Base-by-base conservation (phyloP, 2,888 invertebrate species). In the Parnassius apollo region DNA sequence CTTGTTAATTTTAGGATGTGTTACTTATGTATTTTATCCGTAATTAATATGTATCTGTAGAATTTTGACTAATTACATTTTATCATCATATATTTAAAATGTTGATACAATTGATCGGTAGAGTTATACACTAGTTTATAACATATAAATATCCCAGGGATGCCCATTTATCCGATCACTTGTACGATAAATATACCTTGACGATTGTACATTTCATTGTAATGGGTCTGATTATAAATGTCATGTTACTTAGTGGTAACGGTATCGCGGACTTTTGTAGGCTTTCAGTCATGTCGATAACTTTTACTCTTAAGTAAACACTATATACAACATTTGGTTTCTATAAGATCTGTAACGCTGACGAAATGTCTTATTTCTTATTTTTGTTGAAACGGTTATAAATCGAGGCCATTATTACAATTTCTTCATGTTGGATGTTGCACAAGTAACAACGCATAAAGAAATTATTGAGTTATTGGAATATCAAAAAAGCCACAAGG, bases 191-290 rank as follows among this genome's bases (percentile, higher is more conserved):
- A 66, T 73, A 75, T 74, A 77, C 71, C 74, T 75, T 71, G 68
- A 70, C 69, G 76, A 86, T 88, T 88, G 88, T 88, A 88, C 90
- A 86, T 91, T 91, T 90, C 90, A 90, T 86, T 86, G 88, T 87
- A 85, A 78, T 82, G 89, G 90, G 89, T 88, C 88, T 75, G 77
- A 75, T 69, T 70, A 70, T 65, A 69, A 66, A 57, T 48, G 46
- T 49, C 59, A 53, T 55, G 64, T 66, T 65, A 66, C 66, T 65
- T 64, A 66, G 64, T 56, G 55, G 66, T 66, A 65, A 66, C 55
- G 53, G 65, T 64, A 42, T 60, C 53, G 57, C 61, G 55, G 57
- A 62, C 59, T 67, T 61, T 54, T 45, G 55, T 58, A 35, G 52
- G 51, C 52, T 60, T 44, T 42, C 22, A 55, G 59, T 63, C 65